Base-by-base conservation (phyloP, 2,797 vertebrate genomes). In the Phrynocephalus vlangalii region DNA sequence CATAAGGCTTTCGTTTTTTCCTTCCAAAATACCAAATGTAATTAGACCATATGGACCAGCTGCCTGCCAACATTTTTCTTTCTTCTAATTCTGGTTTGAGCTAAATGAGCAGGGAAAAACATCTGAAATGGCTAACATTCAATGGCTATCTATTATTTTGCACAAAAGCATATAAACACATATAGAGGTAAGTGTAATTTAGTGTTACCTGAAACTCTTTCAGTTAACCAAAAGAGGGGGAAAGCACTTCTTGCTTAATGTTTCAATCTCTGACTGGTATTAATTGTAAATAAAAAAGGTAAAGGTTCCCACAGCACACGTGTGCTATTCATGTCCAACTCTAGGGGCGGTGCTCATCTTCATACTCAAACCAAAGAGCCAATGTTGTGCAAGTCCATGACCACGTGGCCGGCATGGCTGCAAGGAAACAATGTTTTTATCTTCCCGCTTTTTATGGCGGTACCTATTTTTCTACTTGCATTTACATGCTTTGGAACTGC, bases 71-170 rank as follows among this genome's bases (percentile, higher is more conserved):
- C 38, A 94, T 70, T 33, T 94, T 60, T 89, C 48, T 90, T 87
- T 93, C 87, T 71, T 80, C 85, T n/a, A 82, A 95, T 91, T 94
- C 85, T 79, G 84, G 90, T 96, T 94, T 92, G 90, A 95, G 90
- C 94, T 96, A 95, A 96, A 92, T 73, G 94, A 95, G 92, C 93
- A 95, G 75, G 90, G 94, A 94, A 94, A 94, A 92, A 95, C 83
- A 93, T 96, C 94, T 93, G 26, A 96, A 95, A 91, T 90, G 89
- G 94, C 91, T 93, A 77, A 73, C 75, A 79, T 86, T 68, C 0
- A 1, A 44, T 89, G 83, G 76, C 75, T 84, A 82, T 68, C 91
- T 63, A 63, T 63, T 5, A 63, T 63, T 1, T 18, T 63, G 18
- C 15, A 20, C 16, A 63, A 63, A 63, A 5, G 56, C 15, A 8